Percentiles rank a stretch among this genome's conserved stretches.
Conservation (phyloP, 2,888 invertebrate species). For the Ligdia adustata region DNA sequence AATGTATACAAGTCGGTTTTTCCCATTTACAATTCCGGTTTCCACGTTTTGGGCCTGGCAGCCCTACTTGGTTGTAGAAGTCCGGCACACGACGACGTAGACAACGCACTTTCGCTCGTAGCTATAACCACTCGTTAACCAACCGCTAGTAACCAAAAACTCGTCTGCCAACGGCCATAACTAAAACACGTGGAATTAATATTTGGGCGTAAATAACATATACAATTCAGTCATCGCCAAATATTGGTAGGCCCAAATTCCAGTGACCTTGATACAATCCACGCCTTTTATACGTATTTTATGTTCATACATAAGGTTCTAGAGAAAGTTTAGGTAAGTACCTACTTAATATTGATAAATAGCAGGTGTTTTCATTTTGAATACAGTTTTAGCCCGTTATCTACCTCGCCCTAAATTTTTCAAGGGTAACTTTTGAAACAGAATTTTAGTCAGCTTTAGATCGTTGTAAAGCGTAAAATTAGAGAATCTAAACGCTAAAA, state of each 20-base stretch:
- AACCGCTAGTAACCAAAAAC: constrained; percentile 28
- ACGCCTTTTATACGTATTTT: constrained; percentile 29
- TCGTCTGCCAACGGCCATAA: constrained; percentile 22
- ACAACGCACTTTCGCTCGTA: constrained; percentile 68
- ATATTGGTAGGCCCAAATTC: constrained; percentile 29
- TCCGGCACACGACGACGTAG: constrained; percentile 29
- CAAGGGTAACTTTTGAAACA: no score
- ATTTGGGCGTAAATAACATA: constrained; percentile 24
- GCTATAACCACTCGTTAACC: constrained; percentile 40
- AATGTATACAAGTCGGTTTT: not conserved
- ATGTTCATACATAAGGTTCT: constrained; percentile 19
- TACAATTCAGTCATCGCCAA: constrained; percentile 28
- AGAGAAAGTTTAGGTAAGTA: constrained; percentile 28
- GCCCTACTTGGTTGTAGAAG: constrained; percentile 35
- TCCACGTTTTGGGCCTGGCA: constrained; percentile 27
- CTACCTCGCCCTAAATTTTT: not conserved
- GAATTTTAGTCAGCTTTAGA: no score
- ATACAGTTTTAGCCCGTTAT: not conserved
- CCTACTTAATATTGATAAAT: constrained; percentile 4
- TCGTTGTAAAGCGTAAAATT: no score
- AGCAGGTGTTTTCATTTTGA: constrained; percentile 2
- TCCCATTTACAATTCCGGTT: constrained; percentile 11
- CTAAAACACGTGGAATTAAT: constrained; percentile 22
- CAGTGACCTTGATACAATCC: constrained; percentile 36
- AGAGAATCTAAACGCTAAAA: constrained; percentile 3